These are phyloP conservation scores for Pangasius larnaudii DNA, from an alignment of 2,797 vertebrate genomes.

Conservation along the genomic window DNA sequence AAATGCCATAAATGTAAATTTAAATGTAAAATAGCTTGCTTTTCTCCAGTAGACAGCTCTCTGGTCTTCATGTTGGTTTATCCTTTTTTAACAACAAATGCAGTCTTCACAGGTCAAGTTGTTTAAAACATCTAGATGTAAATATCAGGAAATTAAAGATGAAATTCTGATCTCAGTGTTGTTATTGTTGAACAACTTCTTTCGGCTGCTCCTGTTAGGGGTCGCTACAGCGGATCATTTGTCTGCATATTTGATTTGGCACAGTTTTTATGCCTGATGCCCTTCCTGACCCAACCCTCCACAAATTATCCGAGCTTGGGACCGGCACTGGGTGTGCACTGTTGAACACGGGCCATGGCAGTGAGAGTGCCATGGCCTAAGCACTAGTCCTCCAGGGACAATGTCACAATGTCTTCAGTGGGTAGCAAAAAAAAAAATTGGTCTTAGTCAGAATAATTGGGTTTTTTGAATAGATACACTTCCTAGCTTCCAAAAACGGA, in stretches of 20 bases:
- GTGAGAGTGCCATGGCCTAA: too few relatives aligned
- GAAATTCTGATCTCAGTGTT: neutral
- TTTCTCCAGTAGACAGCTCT: neutral
- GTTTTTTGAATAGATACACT: neutral
- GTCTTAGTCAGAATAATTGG: neutral
- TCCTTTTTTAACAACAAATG: neutral
- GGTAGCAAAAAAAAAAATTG: neutral
- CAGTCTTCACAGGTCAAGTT: neutral
- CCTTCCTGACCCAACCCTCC: too few relatives aligned
- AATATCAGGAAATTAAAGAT: neutral
- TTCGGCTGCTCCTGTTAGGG: too few relatives aligned
- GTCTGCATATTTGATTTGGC: too few relatives aligned
- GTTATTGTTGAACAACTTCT: too few relatives aligned
- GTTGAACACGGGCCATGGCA: too few relatives aligned
- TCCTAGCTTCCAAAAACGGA: neutral
- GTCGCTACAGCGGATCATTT: too few relatives aligned
- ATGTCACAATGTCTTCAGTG: neutral
- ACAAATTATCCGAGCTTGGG: too few relatives aligned
- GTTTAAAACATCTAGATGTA: neutral
- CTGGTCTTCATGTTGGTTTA: neutral
- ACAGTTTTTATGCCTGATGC: too few relatives aligned
- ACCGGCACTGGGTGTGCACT: too few relatives aligned
- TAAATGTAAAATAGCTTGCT: neutral
- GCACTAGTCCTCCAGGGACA: too few relatives aligned
- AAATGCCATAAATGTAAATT: too few relatives aligned